Evolutionary conservation across 2,888 invertebrate genomes (phyloP).

Genomic region (Allygus modestus): DNA sequence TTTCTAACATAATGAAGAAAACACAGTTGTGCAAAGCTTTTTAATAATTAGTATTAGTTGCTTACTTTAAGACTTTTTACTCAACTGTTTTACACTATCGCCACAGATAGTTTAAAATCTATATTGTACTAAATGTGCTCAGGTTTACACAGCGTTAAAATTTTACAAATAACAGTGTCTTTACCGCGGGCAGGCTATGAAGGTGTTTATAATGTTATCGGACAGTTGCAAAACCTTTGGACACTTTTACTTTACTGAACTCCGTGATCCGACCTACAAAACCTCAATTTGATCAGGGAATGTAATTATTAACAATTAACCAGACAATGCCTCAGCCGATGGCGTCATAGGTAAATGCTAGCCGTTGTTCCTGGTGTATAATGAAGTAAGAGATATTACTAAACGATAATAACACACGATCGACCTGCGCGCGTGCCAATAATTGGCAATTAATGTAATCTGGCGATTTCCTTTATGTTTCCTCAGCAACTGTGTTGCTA

Average conservation of each 20-base stretch:
- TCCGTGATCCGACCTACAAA: background rate
- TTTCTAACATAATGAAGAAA: too few relatives aligned
- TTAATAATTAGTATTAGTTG: too few relatives aligned
- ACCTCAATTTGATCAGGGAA: background rate
- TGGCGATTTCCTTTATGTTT: background rate
- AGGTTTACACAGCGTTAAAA: too few relatives aligned
- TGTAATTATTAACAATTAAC: background rate
- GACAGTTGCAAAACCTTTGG: background rate
- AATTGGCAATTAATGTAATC: background rate
- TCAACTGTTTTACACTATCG: too few relatives aligned
- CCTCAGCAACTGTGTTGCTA: background rate
- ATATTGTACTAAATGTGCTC: too few relatives aligned
- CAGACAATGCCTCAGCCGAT: background rate
- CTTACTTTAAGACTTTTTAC: too few relatives aligned
- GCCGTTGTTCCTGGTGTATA: background rate
- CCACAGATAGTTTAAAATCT: too few relatives aligned
- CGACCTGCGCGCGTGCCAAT: background rate
- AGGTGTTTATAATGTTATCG: background rate
- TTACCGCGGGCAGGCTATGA: background rate
- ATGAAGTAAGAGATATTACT: background rate
- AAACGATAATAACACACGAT: background rate
- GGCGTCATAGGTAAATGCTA: background rate
- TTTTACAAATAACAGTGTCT: too few relatives aligned
- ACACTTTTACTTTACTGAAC: background rate
- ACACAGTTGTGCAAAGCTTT: too few relatives aligned